Evolutionary conservation across 2,113 vertebrate genomes (phyloP).

Genomic region (Tragelaphus scriptus): DNA sequence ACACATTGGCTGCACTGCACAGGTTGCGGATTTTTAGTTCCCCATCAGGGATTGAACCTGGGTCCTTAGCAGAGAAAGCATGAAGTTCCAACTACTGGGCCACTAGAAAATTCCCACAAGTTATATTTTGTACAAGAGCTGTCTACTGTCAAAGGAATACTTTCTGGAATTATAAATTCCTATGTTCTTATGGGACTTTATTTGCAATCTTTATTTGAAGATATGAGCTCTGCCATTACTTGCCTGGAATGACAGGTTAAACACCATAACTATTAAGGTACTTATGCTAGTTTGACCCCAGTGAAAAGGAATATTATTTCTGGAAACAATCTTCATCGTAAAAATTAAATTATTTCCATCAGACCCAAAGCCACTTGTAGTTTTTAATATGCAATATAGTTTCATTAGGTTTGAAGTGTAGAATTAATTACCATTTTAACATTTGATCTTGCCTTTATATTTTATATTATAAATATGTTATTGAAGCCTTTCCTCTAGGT

Average conservation of each 20-base stretch:
- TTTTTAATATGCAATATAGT: constrained; percentile 52
- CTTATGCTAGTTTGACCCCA: not conserved
- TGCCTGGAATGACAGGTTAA: not conserved
- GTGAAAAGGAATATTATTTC: not conserved
- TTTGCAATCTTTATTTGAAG: not conserved
- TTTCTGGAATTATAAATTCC: not conserved
- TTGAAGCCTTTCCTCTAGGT: constrained; percentile 28
- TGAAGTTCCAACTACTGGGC: not conserved
- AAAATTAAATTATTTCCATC: constrained; percentile 51
- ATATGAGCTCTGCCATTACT: not conserved
- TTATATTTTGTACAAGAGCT: not conserved
- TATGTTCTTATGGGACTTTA: not conserved
- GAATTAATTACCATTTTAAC: constrained; percentile 70
- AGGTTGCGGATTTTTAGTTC: not conserved
- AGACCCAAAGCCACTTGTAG: constrained; percentile 9
- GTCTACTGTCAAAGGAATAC: not conserved
- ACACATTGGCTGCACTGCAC: not conserved
- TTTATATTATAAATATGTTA: constrained; percentile 45
- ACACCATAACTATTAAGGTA: not conserved
- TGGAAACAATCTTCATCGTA: constrained; percentile 5
- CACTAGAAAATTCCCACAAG: not conserved
- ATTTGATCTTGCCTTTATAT: constrained; percentile 57
- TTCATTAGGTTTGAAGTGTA: constrained; percentile 61
- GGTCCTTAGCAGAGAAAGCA: not conserved
- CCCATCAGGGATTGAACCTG: not conserved